phyloP scores from a whole-genome alignment of 2,797 vertebrate species.

The Acropternis orthonyx region DNA sequence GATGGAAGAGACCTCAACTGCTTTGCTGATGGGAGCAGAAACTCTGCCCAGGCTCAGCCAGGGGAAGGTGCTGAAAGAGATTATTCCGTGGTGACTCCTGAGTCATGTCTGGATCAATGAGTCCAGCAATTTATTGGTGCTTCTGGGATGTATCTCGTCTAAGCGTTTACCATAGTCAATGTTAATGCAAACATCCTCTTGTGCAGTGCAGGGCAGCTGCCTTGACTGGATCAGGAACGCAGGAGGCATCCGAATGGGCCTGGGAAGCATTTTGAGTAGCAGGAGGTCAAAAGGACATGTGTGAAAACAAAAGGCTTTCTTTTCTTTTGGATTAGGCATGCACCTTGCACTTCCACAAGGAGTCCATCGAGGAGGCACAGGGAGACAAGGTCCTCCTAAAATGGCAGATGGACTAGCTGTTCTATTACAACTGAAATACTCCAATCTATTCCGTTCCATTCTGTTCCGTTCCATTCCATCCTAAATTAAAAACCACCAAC shows the following conservation, averaged over 20 bases:
- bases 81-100: conserved; percentile 41
- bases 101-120: conserved; percentile 28
- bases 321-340: neutral
- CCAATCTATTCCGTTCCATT: neutral
- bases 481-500: neutral
- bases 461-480: neutral
- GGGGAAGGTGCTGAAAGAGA: conserved; percentile 5
- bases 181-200: conserved; percentile 18
- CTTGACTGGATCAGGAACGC: neutral
- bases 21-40: conserved; percentile 50
- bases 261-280: neutral
- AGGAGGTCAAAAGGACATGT: neutral
- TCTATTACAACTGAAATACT: neutral
- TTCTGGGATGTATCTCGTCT: neutral
- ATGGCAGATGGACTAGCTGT: neutral
- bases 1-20: conserved; percentile 20
- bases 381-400: neutral
- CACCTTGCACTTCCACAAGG: neutral
- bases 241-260: neutral
- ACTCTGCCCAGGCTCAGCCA: neutral
- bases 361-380: neutral
- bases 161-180: neutral
- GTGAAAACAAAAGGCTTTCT: neutral
- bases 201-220: neutral
- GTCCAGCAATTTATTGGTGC: neutral